phyloP scores from a whole-genome alignment of 2,113 vertebrate genomes.

The Eublepharis macularius region DNA sequence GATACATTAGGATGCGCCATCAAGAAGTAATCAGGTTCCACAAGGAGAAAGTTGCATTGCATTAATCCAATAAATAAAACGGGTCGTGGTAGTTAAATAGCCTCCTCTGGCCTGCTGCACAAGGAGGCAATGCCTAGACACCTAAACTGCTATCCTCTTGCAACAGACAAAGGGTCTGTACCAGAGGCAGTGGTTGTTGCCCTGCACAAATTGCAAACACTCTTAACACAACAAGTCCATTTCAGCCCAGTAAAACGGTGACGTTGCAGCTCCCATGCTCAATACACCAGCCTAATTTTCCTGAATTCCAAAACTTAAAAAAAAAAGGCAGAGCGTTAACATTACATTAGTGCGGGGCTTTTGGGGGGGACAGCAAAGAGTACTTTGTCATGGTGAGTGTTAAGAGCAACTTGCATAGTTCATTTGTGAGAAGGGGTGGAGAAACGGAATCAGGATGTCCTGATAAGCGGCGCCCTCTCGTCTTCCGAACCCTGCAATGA shows the following conservation, averaged over 20 bases:
- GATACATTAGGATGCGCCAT: not conserved
- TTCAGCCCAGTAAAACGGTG: not conserved
- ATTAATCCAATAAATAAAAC: not conserved
- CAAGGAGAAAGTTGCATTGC: not conserved
- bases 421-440: not conserved
- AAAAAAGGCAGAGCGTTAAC: not conserved
- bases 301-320: not conserved
- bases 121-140: not conserved
- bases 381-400: not conserved
- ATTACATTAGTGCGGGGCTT: not conserved
- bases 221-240: constrained; percentile 40
- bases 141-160: too few species aligned
- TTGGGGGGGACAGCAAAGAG: constrained; percentile 18
- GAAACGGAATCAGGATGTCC: constrained; percentile 61
- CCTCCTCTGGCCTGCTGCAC: constrained; percentile 9
- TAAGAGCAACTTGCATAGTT: constrained; percentile 45
- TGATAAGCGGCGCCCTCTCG: constrained; percentile 77
- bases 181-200: not conserved
- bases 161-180: not conserved
- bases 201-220: not conserved
- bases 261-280: constrained; percentile 16
- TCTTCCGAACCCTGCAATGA: constrained; percentile 71
- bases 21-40: not conserved
- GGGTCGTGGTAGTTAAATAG: rapidly evolving
- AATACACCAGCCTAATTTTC: not conserved